Evolutionary conservation across 2,113 vertebrate genomes (phyloP), one percentile per base, ranked within the genome.

Genomic region (Carassius gibelio): DNA sequence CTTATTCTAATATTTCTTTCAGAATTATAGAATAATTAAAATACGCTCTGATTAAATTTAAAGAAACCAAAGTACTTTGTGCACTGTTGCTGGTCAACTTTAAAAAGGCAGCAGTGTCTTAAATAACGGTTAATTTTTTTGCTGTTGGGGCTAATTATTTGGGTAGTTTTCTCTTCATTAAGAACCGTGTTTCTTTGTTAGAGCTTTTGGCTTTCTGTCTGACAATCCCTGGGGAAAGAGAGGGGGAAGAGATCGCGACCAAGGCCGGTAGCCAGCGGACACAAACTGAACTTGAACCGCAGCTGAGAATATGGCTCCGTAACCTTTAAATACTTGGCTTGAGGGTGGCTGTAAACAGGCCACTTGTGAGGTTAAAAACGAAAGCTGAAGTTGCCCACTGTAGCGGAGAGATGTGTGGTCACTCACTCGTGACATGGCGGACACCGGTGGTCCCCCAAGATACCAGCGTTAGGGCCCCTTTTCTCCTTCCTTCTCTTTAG

Each of bases 221-320:
- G 52, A 64, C 23, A 84, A 50, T 64, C 23, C 85, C 52, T 38
- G 42, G 23, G 76, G 57, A 52, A 61, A 61, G 81, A 48, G 82
- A 74, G 78, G 66, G 87, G 86, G 57, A 62, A 36, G 71, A 62
- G 75, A 74, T n/a, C 66, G 30, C 59, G 85, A 34, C 71, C 79
- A 84, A 19, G 68, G 74, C 80, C 26, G 82, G 85, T 61, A 75
- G 88, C 21, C 45, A 36, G 10, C 76, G 81, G 45, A 90, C 92
- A 92, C 91, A 92, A 92, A 92, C 90, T 92, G 90, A 93, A 93
- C 91, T 91, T 92, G 90, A 93, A 90, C 87, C 71, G 83, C 30
- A 64, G 75, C 45, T 84, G 76, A 69, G 52, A 17, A 30, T 78
- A 48, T 84, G 81, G 85, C 79, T 19, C 17, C 19, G 17, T 57